Conservation (phyloP, 2,113 vertebrate genomes). For the Eonycteris spelaea region DNA sequence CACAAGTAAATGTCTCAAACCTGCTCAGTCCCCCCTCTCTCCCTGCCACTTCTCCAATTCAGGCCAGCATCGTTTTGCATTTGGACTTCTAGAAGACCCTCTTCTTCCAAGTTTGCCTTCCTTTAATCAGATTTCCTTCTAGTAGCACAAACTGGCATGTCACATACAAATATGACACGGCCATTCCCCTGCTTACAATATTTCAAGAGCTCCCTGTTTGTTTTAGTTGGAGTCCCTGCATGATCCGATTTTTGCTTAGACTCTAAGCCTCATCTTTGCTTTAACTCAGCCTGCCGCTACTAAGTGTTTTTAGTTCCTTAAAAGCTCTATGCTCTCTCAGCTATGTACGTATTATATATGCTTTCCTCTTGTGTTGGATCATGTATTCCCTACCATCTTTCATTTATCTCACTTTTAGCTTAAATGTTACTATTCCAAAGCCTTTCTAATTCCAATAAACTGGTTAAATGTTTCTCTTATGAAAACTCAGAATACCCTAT, state of each 20-base stretch:
- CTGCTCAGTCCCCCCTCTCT: neutral
- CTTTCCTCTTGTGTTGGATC: neutral
- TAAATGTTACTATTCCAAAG: neutral
- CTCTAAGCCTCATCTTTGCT: neutral
- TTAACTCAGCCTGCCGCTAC: neutral
- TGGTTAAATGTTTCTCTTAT: neutral
- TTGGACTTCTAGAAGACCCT: neutral
- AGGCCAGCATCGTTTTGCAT: neutral
- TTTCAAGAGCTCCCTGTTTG: neutral
- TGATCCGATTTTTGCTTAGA: neutral
- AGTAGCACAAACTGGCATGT: neutral
- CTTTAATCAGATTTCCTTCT: neutral
- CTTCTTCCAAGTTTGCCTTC: neutral
- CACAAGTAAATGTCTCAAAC: neutral
- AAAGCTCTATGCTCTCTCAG: neutral
- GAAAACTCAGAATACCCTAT: neutral
- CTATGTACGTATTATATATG: neutral
- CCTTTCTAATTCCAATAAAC: neutral
- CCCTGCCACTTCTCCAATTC: neutral
- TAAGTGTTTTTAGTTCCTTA: neutral
- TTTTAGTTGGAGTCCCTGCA: neutral
- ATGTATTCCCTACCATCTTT: neutral
- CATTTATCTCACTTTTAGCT: neutral
- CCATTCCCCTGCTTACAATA: neutral
- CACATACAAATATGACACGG: neutral